phyloP scores from a whole-genome alignment of 2,797 vertebrate species.

The Silurus aristotelis region DNA sequence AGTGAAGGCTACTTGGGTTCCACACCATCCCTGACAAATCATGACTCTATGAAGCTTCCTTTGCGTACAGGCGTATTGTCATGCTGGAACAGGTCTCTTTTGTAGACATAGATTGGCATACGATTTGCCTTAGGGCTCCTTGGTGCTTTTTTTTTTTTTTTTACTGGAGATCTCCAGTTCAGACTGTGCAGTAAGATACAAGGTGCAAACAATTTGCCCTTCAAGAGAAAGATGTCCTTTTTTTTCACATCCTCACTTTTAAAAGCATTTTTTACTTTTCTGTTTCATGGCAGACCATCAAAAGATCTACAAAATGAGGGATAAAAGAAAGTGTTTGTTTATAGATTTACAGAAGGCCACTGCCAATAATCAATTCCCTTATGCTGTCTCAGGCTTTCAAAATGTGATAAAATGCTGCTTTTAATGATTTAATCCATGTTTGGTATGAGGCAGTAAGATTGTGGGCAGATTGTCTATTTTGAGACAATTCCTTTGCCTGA shows the following conservation, averaged over 20 bases:
- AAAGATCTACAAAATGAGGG: neutral
- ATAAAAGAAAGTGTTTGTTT: slow-evolving; percentile 15
- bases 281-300: neutral
- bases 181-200: neutral
- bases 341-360: neutral
- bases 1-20: no score
- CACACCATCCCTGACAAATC: no score
- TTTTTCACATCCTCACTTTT: neutral
- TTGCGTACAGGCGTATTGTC: no score
- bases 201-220: neutral
- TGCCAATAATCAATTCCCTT: slow-evolving; percentile 44
- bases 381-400: slow-evolving; percentile 37
- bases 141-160: neutral
- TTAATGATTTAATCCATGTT: slow-evolving; percentile 43
- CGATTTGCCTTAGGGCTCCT: neutral
- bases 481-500: neutral
- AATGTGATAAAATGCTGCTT: slow-evolving; percentile 50
- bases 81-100: neutral
- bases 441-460: slow-evolving; percentile 34
- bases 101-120: neutral
- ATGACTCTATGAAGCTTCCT: no score
- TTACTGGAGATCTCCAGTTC: no score
- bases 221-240: neutral
- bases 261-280: slow-evolving; percentile 10
- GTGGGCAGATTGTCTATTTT: slow-evolving; percentile 47